A percentile compares a stretch with the other conserved stretches of the same genome.
phyloP scores from a whole-genome alignment of 1,140 invertebrate genomes.

The Phymastichus coffea region DNA sequence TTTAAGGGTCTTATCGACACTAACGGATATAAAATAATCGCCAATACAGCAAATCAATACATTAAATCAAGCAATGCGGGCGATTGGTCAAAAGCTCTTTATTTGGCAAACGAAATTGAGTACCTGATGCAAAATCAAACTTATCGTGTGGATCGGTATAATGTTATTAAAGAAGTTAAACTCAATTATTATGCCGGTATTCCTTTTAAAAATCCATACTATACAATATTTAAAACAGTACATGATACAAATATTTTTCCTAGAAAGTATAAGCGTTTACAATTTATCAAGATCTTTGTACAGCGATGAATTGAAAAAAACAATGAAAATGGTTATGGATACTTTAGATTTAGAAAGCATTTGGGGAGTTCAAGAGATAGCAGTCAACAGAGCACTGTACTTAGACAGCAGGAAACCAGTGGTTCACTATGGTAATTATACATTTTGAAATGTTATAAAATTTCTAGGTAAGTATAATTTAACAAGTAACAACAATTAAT shows the following conservation, averaged over 20 bases:
- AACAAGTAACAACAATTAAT: background rate
- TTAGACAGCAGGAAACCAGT: slow-evolving; percentile 86
- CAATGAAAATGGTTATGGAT: slow-evolving; percentile 56
- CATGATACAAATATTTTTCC: background rate
- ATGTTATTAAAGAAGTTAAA: slow-evolving; percentile 65
- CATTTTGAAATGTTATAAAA: background rate
- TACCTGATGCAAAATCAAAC: slow-evolving; percentile 58
- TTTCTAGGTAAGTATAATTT: background rate
- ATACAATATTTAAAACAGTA: background rate
- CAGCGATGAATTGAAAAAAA: background rate
- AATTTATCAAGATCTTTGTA: background rate
- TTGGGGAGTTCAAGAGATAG: slow-evolving; percentile 63
- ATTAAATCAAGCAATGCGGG: slow-evolving; percentile 56
- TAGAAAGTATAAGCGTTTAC: background rate
- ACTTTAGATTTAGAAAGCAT: slow-evolving; percentile 60
- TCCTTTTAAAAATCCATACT: background rate
- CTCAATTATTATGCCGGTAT: background rate
- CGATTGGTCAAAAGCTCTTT: slow-evolving; percentile 62
- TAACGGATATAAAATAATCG: slow-evolving; percentile 58
- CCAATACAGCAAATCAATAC: slow-evolving; percentile 54
- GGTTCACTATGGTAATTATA: slow-evolving; percentile 61
- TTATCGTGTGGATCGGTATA: slow-evolving; percentile 74
- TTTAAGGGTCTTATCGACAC: slow-evolving; percentile 63
- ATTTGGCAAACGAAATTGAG: slow-evolving; percentile 66
- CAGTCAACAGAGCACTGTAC: slow-evolving; percentile 65